phyloP scores from a whole-genome alignment of 2,888 invertebrate species.

The Spisula subtruncata region DNA sequence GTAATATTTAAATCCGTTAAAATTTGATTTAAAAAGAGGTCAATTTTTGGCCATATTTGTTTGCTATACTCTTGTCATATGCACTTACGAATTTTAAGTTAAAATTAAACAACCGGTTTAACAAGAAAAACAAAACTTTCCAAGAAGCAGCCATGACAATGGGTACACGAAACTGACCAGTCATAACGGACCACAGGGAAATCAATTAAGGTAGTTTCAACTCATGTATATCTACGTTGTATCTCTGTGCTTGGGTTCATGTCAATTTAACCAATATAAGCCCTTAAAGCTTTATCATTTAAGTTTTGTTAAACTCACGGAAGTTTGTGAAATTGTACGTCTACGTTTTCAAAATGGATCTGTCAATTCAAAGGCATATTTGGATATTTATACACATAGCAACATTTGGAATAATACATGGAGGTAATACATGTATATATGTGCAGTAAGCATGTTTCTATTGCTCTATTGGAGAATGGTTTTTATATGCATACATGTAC shows the following conservation, averaged over 20 bases:
- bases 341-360: neutral
- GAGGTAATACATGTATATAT: neutral
- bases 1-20: no score
- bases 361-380: neutral
- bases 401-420: slow-evolving; percentile 18
- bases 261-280: neutral
- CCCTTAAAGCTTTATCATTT: neutral
- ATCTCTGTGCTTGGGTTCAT: neutral
- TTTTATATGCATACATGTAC: no score
- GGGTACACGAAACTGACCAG: neutral
- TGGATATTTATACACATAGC: neutral
- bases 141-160: neutral
- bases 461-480: no score
- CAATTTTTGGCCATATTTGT: no score
- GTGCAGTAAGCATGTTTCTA: no score
- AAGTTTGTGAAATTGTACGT: neutral
- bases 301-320: neutral
- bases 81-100: no score
- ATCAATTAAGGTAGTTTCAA: neutral
- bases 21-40: no score
- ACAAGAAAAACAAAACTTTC: neutral
- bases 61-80: no score
- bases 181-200: neutral
- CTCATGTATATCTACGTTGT: neutral
- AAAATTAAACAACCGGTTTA: no score